Evolutionary conservation across 1,140 invertebrate species (phyloP).

Genomic region (Stegodyphus mimosarum): DNA sequence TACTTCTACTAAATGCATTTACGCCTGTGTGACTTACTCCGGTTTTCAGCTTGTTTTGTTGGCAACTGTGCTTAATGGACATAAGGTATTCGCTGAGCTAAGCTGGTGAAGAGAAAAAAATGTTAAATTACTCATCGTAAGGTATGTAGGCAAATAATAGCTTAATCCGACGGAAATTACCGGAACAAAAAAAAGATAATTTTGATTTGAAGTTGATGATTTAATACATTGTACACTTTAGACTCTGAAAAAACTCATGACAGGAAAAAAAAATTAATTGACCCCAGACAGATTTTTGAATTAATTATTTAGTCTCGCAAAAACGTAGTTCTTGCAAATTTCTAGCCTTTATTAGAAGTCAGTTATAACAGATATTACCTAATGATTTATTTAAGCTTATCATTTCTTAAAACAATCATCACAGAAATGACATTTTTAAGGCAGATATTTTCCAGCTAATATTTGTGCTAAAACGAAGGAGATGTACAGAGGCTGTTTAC

Average conservation of each 20-base stretch:
- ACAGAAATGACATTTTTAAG: too few relatives aligned
- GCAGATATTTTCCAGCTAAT: too few relatives aligned
- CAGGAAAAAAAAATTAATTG: background rate
- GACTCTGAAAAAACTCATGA: background rate
- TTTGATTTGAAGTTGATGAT: conserved; percentile 29
- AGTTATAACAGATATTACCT: too few relatives aligned
- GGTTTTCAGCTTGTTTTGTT: conserved; percentile 56
- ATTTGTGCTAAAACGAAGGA: too few relatives aligned
- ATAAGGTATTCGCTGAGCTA: conserved; percentile 31
- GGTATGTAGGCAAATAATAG: conserved; percentile 39
- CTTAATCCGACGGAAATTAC: conserved; percentile 42
- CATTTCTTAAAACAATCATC: too few relatives aligned
- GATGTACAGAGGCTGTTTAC: too few relatives aligned
- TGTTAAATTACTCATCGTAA: conserved; percentile 17
- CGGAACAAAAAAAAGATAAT: conserved; percentile 3
- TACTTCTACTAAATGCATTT: conserved; percentile 48
- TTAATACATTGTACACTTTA: conserved; percentile 2
- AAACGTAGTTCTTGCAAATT: too few relatives aligned
- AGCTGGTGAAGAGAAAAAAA: conserved; percentile 17
- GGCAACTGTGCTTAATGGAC: conserved; percentile 56
- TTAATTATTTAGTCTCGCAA: background rate
- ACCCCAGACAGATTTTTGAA: background rate
- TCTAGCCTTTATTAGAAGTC: too few relatives aligned
- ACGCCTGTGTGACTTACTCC: conserved; percentile 25
- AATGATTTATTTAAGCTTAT: too few relatives aligned